These are phyloP conservation scores for Radopholus similis DNA, from an alignment of 1,140 invertebrate genomes.

Conservation along the genomic window DNA sequence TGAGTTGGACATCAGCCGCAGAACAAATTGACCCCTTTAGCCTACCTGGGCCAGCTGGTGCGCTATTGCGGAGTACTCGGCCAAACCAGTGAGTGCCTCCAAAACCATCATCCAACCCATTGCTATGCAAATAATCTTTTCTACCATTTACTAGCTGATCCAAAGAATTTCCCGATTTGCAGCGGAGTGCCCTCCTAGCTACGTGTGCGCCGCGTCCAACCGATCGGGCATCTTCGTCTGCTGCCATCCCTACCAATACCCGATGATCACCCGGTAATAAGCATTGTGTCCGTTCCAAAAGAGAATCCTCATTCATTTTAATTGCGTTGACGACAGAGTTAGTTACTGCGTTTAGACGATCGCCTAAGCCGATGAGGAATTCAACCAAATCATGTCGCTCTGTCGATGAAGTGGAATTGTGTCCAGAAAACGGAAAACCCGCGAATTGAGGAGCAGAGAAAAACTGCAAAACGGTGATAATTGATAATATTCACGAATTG, in stretches of 20 bases:
- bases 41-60: conserved; percentile 36
- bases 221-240: conserved; percentile 40
- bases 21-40: conserved; percentile 2
- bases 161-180: neutral
- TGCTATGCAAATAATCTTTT: neutral
- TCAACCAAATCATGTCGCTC: too few species aligned
- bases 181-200: conserved; percentile 39
- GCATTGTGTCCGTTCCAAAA: too few species aligned
- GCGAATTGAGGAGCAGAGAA: too few species aligned
- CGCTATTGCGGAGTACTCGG: conserved; percentile 26
- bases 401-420: too few species aligned
- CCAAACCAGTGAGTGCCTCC: conserved; percentile 3
- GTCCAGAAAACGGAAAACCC: too few species aligned
- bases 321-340: too few species aligned
- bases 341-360: too few species aligned
- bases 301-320: too few species aligned
- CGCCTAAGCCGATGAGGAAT: too few species aligned
- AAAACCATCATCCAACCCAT: neutral
- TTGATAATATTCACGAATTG: too few species aligned
- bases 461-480: too few species aligned
- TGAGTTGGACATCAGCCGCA: neutral
- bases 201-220: conserved; percentile 39
- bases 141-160: conserved; percentile 3
- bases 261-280: too few species aligned
- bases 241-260: conserved; percentile 31